phyloP scores from a whole-genome alignment of 2,888 invertebrate genomes.

The Sicus ferrugineus region DNA sequence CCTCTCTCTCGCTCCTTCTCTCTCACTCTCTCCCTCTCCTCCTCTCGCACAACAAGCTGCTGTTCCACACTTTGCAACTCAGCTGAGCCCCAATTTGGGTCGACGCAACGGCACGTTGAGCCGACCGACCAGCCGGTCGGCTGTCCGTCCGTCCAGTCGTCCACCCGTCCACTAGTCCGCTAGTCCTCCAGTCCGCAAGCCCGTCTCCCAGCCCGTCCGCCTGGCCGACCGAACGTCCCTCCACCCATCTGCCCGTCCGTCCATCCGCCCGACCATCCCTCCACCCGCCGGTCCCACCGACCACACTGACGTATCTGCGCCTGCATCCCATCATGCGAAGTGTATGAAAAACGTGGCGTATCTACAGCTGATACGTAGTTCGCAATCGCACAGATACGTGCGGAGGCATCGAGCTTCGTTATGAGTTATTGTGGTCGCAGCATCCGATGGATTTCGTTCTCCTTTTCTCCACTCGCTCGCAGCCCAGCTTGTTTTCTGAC shows the following conservation, averaged over 20 bases:
- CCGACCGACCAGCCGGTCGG: background rate
- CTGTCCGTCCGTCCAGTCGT: background rate
- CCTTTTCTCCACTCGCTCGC: background rate
- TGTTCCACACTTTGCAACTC: constrained; percentile 13
- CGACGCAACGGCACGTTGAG: constrained; percentile 25
- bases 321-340: constrained; percentile 36
- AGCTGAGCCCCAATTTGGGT: constrained; percentile 31
- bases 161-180: background rate
- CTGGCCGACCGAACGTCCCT: too few relatives aligned
- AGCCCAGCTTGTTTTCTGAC: background rate
- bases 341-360: constrained; percentile 41
- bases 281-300: background rate
- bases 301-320: constrained; percentile 19
- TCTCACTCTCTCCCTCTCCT: background rate
- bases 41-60: background rate
- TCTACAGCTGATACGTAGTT: constrained; percentile 39
- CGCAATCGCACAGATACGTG: constrained; percentile 23
- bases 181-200: background rate
- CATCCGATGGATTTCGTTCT: constrained; percentile 1
- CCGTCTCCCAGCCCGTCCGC: background rate
- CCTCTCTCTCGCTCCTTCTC: background rate
- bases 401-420: constrained; percentile 1
- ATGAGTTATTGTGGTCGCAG: constrained; percentile 22
- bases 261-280: background rate
- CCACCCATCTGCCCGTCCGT: background rate